Conservation (phyloP, 2,113 vertebrate genomes). For the Sarotherodon lohbergeri region DNA sequence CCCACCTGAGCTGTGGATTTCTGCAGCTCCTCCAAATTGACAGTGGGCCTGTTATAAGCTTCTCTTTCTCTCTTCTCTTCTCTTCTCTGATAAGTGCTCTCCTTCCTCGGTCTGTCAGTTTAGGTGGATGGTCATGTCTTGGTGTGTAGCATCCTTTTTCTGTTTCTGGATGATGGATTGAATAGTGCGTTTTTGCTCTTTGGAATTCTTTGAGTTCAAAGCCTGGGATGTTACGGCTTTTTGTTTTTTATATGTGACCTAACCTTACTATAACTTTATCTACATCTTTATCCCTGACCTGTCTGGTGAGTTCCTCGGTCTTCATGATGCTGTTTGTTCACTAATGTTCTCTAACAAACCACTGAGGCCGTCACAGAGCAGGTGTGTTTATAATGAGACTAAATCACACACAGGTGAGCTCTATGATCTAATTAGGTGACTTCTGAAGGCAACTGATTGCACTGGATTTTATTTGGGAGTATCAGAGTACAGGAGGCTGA, state of each 20-base stretch:
- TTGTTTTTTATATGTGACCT: neutral
- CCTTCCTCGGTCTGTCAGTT: neutral
- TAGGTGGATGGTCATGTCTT: neutral
- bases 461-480: no score
- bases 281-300: neutral
- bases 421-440: no score
- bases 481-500: no score
- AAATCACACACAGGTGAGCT: no score
- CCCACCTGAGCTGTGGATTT: no score
- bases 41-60: neutral
- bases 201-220: neutral
- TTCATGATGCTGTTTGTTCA: neutral
- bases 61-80: no score
- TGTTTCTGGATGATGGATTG: neutral
- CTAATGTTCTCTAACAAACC: neutral
- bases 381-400: no score
- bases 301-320: neutral
- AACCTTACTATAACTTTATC: neutral
- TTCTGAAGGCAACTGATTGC: no score
- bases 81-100: neutral
- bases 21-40: neutral
- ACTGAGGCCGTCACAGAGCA: neutral
- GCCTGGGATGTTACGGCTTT: neutral
- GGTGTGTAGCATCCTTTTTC: neutral
- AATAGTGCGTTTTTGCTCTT: neutral